These are phyloP conservation scores for Gambusia affinis DNA, from an alignment of 2,113 vertebrate genomes.

Conservation along the genomic window DNA sequence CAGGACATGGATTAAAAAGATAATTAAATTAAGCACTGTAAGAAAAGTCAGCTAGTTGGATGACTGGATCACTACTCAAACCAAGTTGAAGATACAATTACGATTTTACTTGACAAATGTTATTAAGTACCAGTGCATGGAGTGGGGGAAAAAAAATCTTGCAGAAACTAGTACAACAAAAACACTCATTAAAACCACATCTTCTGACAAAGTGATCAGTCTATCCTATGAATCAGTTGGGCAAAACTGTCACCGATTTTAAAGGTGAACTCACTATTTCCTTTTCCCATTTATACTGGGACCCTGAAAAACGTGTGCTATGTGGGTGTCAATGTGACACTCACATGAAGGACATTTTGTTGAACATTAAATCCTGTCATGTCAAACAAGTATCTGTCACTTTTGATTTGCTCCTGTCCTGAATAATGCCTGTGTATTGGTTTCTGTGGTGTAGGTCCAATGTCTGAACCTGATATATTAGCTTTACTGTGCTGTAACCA, in stretches of 20 bases:
- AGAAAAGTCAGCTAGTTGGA: neutral
- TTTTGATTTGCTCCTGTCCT: neutral
- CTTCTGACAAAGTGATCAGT: neutral
- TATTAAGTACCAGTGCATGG: neutral
- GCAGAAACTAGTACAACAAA: neutral
- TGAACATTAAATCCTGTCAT: neutral
- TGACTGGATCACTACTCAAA: neutral
- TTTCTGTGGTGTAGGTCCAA: neutral
- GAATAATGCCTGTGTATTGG: neutral
- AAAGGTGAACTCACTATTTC: neutral
- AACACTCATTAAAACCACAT: neutral
- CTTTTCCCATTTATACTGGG: neutral
- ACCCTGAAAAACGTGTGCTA: neutral
- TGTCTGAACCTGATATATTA: neutral
- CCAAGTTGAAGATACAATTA: neutral
- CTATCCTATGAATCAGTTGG: neutral
- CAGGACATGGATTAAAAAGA: neutral
- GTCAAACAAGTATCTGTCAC: neutral
- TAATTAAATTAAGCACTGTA: neutral
- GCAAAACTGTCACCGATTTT: neutral
- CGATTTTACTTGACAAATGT: neutral
- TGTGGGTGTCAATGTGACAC: neutral
- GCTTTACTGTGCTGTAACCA: neutral
- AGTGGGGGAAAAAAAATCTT: neutral
- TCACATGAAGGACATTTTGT: neutral